Conservation (phyloP, 2,888 invertebrate genomes). For the Thymelicus acteon region DNA sequence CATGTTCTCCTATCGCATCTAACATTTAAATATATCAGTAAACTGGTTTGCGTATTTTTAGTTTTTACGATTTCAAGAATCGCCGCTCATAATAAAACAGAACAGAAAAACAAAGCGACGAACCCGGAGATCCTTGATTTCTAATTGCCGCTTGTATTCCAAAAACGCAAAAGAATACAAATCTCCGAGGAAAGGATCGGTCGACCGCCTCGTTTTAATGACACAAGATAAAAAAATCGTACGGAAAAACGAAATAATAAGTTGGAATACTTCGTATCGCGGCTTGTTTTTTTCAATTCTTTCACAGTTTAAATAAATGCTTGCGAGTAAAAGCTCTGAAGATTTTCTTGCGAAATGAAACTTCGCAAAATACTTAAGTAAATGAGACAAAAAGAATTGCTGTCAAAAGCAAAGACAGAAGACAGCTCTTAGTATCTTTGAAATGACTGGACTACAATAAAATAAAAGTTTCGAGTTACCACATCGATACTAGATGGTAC, state of each 20-base stretch:
- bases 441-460: slow-evolving; percentile 49
- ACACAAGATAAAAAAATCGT: slow-evolving; percentile 20
- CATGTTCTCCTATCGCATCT: neutral
- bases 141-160: slow-evolving; percentile 23
- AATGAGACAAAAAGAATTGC: slow-evolving; percentile 70
- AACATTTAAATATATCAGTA: too few species aligned
- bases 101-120: neutral
- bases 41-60: too few species aligned
- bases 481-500: neutral
- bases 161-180: slow-evolving; percentile 16
- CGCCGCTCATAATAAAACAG: neutral
- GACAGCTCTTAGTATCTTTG: slow-evolving; percentile 67
- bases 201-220: slow-evolving; percentile 18
- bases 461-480: slow-evolving; percentile 2
- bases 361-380: slow-evolving; percentile 69
- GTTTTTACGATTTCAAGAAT: too few species aligned
- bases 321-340: slow-evolving; percentile 29
- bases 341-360: slow-evolving; percentile 60
- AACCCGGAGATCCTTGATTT: slow-evolving; percentile 6
- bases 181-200: slow-evolving; percentile 11
- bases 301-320: slow-evolving; percentile 35
- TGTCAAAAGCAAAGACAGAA: slow-evolving; percentile 79
- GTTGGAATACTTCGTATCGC: slow-evolving; percentile 14
- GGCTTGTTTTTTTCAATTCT: slow-evolving; percentile 28
- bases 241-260: slow-evolving; percentile 26